Base-by-base conservation (phyloP, 2,113 vertebrate genomes). In the Panthera leo region DNA sequence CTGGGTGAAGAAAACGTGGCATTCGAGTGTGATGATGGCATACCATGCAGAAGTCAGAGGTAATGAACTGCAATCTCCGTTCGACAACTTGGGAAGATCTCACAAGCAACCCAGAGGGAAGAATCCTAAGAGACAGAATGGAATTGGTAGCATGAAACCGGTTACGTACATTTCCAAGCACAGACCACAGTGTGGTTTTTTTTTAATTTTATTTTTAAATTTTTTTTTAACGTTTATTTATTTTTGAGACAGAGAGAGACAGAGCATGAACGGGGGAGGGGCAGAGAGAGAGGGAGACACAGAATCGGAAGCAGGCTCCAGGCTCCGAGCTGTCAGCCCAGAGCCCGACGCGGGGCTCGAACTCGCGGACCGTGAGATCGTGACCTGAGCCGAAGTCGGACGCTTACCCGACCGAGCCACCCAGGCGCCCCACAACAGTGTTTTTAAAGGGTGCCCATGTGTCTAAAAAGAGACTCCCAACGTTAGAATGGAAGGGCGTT, bases 161-260 rank as follows among this genome's bases (percentile, higher is more conserved):
- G 85, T 87, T 80, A 75, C 13, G 51, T 75, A 75, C 19, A 82
- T 91, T 85, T 95, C 42, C 53, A 76, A 90, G 84, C 10, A 14
- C 9, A 86, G 85, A 55, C 19, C 8, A 21, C 23, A 5, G 7
- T 58, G 45, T 45, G 45, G 1, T 9, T 9, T 45, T 45, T 45
- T 45, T 45, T 45, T 0, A 9, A 45, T 45, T 45, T 45, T 45
- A 45, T 45, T 45, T 7, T 0, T 1, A 45, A 45, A 45, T 1
- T 2, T 9, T 45, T 45, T 51, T 51, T 51, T 51, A 14, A 51
- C 13, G 14, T 14, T 51, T 51, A 51, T 51, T 51, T 4, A 51
- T 51, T 51, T 51, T 51, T 51, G 51, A 51, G 51, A 51, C 2
- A 51, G 2, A 51, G 51, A 14, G 51, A 51, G 51, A 51, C 51